A percentile compares a stretch with the other conserved stretches of the same genome.
Evolutionary conservation across 2,888 invertebrate genomes (phyloP).

Genomic region (Drosophila dives): DNA sequence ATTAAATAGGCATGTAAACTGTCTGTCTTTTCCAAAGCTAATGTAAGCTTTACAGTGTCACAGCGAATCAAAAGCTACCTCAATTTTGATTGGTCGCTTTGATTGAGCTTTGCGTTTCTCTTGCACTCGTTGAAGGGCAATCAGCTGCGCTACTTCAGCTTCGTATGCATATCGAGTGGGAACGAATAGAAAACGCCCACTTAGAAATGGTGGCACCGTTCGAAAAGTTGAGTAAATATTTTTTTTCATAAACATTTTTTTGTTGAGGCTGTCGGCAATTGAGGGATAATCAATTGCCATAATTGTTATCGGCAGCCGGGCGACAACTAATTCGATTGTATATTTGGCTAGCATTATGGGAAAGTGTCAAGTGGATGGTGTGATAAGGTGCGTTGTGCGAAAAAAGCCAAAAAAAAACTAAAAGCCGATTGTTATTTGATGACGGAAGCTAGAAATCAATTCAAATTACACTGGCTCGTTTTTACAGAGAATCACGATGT

Average conservation of each 20-base stretch:
- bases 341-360: slow-evolving; percentile 19
- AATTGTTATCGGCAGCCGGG: slow-evolving; percentile 59
- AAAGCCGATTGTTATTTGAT: slow-evolving; percentile 7
- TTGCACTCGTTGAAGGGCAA: slow-evolving; percentile 5
- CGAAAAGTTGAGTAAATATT: not conserved
- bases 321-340: slow-evolving; percentile 67
- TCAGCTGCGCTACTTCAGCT: slow-evolving; percentile 1
- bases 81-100: slow-evolving; percentile 38
- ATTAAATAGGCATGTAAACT: not conserved
- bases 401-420: not conserved
- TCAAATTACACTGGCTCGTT: slow-evolving; percentile 21
- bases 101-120: slow-evolving; percentile 8
- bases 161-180: slow-evolving; percentile 8
- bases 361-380: slow-evolving; percentile 45
- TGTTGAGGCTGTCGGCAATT: slow-evolving; percentile 39
- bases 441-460: slow-evolving; percentile 60
- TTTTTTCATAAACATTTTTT: not conserved
- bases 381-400: slow-evolving; percentile 48
- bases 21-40: not conserved
- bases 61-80: slow-evolving; percentile 4
- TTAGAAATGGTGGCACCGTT: slow-evolving; percentile 41
- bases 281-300: slow-evolving; percentile 68
- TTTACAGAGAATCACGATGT: slow-evolving; percentile 25
- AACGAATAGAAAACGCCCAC: slow-evolving; percentile 59
- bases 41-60: not conserved